phyloP scores from a whole-genome alignment of 2,888 invertebrate species.

The Ennomos fuscantarius region DNA sequence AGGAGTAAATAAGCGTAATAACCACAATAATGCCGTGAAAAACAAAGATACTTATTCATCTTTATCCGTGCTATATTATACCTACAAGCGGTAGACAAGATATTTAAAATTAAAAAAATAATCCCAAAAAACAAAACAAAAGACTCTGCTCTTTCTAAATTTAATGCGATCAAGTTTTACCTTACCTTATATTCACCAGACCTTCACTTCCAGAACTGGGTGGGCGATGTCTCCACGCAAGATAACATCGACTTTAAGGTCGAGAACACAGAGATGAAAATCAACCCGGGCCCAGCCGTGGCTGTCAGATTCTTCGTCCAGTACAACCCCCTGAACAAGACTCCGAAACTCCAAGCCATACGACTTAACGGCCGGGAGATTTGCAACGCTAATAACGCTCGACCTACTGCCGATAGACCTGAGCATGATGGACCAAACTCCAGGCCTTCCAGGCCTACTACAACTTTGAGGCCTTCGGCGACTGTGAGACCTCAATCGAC shows the following conservation, averaged over 20 bases:
- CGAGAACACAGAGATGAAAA: conserved; percentile 83
- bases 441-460: conserved; percentile 28
- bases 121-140: too few relatives aligned
- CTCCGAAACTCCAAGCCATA: conserved; percentile 80
- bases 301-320: conserved; percentile 86
- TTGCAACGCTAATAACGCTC: conserved; percentile 76
- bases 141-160: too few relatives aligned
- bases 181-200: background rate
- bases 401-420: conserved; percentile 54
- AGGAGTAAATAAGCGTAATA: too few relatives aligned
- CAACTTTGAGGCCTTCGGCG: conserved; percentile 34
- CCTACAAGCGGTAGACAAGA: too few relatives aligned
- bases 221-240: conserved; percentile 84
- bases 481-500: conserved; percentile 25
- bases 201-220: conserved; percentile 78
- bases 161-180: background rate
- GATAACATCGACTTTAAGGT: conserved; percentile 86
- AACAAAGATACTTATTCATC: background rate
- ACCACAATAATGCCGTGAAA: too few relatives aligned
- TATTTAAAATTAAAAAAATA: too few relatives aligned
- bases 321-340: conserved; percentile 75
- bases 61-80: too few relatives aligned
- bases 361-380: conserved; percentile 85
- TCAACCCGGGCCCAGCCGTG: conserved; percentile 83
- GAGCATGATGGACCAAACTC: conserved; percentile 31